Conservation (phyloP, 1,140 invertebrate genomes). For the Maniola jurtina region DNA sequence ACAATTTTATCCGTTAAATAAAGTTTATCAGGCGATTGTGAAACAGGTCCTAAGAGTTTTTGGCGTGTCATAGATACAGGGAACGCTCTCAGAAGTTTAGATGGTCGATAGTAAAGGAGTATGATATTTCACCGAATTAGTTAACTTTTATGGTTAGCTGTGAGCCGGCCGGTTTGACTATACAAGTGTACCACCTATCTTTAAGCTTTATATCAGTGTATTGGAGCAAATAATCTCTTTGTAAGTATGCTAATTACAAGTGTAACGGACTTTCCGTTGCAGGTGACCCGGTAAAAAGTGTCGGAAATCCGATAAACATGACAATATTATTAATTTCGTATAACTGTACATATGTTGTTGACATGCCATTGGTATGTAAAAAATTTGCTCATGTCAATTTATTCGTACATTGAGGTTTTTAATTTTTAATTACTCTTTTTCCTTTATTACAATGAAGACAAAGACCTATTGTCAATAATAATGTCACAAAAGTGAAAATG, state of each 20-base stretch:
- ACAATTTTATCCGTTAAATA: no score
- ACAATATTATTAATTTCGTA: constrained; percentile 8
- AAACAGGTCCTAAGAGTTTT: no score
- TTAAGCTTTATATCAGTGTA: neutral
- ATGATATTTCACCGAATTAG: no score
- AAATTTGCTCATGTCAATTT: neutral
- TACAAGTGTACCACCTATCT: neutral
- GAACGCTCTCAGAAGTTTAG: no score
- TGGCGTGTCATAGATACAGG: no score
- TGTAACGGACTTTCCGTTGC: constrained; percentile 14
- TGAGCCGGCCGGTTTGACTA: no score
- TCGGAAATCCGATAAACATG: constrained; percentile 12
- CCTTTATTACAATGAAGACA: no score
- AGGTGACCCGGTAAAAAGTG: constrained; percentile 13
- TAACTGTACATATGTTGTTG: neutral
- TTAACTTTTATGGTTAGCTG: no score
- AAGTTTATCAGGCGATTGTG: no score
- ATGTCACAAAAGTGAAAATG: no score
- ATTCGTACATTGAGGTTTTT: neutral
- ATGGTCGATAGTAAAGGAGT: no score
- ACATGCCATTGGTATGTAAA: neutral
- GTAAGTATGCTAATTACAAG: constrained; percentile 8
- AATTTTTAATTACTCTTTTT: neutral
- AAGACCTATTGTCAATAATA: no score
- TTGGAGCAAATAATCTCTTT: constrained; percentile 8